phyloP scores from a whole-genome alignment of 1,140 invertebrate species.

The Pseudobourletiella spinata region DNA sequence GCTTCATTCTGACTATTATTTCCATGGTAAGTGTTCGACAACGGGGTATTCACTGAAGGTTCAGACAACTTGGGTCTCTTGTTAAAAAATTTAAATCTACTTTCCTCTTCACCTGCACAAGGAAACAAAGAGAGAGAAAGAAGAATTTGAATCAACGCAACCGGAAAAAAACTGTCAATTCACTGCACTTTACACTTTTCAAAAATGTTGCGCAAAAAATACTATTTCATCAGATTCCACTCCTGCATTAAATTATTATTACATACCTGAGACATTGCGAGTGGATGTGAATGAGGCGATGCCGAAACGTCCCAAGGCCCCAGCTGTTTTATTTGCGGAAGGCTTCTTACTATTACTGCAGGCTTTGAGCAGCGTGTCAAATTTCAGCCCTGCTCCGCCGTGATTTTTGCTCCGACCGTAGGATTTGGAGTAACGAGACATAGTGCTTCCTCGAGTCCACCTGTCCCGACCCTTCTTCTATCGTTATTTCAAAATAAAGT shows the following conservation, averaged over 20 bases:
- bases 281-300: slow-evolving; percentile 86
- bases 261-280: slow-evolving; percentile 62
- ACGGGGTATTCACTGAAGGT: slow-evolving; percentile 37
- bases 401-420: slow-evolving; percentile 21
- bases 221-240: too few relatives aligned
- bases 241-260: too few relatives aligned
- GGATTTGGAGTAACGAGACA: slow-evolving; percentile 23
- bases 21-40: slow-evolving; percentile 19
- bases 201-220: too few relatives aligned
- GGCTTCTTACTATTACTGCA: slow-evolving; percentile 67
- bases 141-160: too few relatives aligned
- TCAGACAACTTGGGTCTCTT: slow-evolving; percentile 21
- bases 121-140: neutral
- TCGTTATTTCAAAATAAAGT: neutral
- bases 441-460: neutral
- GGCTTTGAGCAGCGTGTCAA: slow-evolving; percentile 51
- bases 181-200: too few relatives aligned
- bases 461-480: neutral
- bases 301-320: slow-evolving; percentile 85
- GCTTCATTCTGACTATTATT: neutral
- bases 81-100: slow-evolving; percentile 13
- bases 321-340: slow-evolving; percentile 73
- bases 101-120: slow-evolving; percentile 13
- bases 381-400: slow-evolving; percentile 52
- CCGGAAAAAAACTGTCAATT: too few relatives aligned